Percentiles rank a stretch among this genome's conserved stretches.
Conservation (phyloP, 2,113 vertebrate genomes). For the Struthidea cinerea region DNA sequence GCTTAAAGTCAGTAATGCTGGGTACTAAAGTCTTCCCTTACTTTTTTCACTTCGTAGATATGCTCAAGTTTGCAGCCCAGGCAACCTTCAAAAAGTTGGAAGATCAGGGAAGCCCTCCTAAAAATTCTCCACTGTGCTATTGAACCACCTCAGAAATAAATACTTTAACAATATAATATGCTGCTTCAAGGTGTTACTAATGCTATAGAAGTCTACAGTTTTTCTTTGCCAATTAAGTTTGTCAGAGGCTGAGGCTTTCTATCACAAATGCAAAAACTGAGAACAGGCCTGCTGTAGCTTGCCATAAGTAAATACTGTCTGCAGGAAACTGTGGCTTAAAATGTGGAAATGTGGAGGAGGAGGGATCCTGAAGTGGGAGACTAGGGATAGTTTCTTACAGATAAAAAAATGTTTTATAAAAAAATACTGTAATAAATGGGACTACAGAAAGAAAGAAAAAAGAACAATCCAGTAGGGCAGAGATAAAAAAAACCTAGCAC, state of each 20-base stretch:
- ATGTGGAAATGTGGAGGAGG: not conserved
- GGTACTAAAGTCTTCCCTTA: not conserved
- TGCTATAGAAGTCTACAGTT: not conserved
- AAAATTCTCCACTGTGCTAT: not conserved
- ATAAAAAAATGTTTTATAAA: not conserved
- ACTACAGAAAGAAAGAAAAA: slow-evolving; percentile 12
- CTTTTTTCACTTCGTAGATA: not conserved
- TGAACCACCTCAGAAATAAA: not conserved
- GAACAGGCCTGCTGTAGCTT: not conserved
- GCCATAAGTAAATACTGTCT: not conserved
- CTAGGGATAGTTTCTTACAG: not conserved
- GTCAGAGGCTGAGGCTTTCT: not conserved
- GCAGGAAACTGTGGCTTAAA: not conserved
- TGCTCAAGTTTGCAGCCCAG: not conserved
- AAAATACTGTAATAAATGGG: slow-evolving; percentile 7
- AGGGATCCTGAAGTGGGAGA: not conserved
- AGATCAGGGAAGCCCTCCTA: not conserved
- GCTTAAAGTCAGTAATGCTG: not conserved
- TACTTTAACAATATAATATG: not conserved
- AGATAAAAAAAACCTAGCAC: not conserved
- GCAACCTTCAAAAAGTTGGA: not conserved
- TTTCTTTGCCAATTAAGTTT: not conserved
- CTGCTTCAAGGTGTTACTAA: not conserved
- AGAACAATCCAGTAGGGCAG: not conserved
- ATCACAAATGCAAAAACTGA: not conserved